Conservation (phyloP, 2,113 vertebrate species). For the Aviceda subcristata region DNA sequence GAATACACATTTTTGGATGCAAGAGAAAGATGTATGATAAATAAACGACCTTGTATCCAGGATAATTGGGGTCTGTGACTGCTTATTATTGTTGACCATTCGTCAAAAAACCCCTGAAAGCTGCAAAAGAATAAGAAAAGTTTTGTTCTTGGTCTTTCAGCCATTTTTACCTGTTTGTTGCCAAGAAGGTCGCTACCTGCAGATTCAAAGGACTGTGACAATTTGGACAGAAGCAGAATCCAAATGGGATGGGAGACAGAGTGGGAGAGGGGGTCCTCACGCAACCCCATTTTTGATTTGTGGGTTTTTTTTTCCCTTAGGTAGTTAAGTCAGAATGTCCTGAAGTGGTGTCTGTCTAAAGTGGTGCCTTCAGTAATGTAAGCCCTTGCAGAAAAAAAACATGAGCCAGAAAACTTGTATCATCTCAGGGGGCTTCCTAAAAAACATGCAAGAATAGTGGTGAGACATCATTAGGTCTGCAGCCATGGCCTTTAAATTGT, state of each 20-base stretch:
- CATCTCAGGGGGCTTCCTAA: background rate
- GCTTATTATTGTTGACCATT: background rate
- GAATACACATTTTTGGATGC: background rate
- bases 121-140: background rate
- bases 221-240: background rate
- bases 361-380: background rate
- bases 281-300: background rate
- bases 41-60: background rate
- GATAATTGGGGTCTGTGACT: background rate
- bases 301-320: fast-evolving
- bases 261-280: background rate
- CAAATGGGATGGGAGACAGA: background rate
- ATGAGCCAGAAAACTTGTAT: background rate
- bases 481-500: background rate
- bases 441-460: background rate
- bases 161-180: background rate
- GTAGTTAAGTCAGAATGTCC: background rate
- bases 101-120: background rate
- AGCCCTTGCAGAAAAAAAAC: background rate
- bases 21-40: background rate
- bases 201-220: background rate
- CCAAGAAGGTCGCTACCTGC: background rate
- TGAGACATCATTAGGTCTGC: background rate
- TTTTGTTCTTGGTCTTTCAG: background rate
- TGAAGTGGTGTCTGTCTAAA: background rate